Conservation (phyloP, 2,888 invertebrate species). For the Mayetiola destructor region DNA sequence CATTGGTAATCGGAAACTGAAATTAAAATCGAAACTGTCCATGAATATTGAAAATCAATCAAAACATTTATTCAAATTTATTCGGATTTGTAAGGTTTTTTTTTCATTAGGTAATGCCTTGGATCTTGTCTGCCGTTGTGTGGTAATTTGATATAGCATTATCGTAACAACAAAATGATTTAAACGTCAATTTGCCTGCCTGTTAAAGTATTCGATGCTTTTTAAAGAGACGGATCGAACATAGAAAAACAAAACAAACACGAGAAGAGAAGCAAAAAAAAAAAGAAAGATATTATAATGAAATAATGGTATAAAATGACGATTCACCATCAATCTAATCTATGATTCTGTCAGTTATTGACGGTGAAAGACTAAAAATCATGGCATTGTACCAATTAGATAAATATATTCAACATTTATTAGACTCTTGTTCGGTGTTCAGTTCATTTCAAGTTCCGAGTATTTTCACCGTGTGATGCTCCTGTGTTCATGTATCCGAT, state of each 20-base stretch:
- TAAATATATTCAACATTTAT: conserved; percentile 12
- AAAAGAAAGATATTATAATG: no score
- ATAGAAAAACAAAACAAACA: neutral
- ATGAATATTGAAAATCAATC: neutral
- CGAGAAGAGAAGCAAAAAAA: neutral
- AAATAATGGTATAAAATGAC: no score
- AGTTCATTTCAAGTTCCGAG: neutral
- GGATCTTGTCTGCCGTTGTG: neutral
- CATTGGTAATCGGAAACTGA: neutral
- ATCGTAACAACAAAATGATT: neutral
- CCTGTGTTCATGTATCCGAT: no score
- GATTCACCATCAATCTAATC: conserved; percentile 10
- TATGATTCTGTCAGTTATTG: no score
- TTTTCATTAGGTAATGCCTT: neutral
- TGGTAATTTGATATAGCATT: neutral
- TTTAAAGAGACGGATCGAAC: neutral
- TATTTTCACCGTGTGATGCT: no score
- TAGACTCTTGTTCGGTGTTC: neutral
- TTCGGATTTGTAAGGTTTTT: neutral
- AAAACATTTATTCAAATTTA: conserved; percentile 4
- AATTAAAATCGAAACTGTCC: no score
- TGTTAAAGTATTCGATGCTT: no score
- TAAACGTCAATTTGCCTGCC: neutral
- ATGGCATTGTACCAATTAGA: conserved; percentile 11
- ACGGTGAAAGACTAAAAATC: conserved; percentile 7